Percentiles rank a stretch among this genome's conserved stretches.
Evolutionary conservation across 2,888 invertebrate species (phyloP).

Genomic region (Melanotus villosus): DNA sequence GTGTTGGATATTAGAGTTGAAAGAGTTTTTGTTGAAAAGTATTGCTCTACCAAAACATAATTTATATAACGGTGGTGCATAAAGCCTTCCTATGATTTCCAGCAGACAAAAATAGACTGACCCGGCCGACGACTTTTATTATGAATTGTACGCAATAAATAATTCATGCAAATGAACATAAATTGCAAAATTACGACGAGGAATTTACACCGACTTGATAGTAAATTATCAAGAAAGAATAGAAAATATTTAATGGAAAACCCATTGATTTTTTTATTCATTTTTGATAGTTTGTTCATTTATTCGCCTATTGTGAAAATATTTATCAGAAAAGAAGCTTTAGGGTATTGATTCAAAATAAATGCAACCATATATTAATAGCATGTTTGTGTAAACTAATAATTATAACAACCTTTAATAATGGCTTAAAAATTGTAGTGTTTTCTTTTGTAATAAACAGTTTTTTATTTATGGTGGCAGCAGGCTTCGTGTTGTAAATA

Average conservation of each 20-base stretch:
- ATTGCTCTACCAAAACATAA: too few relatives aligned
- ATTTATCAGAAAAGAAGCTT: conserved; percentile 33
- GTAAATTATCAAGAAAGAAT: conserved; percentile 20
- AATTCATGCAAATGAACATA: conserved; percentile 32
- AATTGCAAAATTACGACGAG: conserved; percentile 39
- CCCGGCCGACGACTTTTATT: conserved; percentile 65
- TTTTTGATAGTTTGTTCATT: conserved; percentile 19
- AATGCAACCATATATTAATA: conserved; percentile 32
- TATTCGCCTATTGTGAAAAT: conserved; percentile 35
- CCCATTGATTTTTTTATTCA: conserved; percentile 23
- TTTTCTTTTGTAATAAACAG: conserved; percentile 38
- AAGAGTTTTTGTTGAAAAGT: not conserved
- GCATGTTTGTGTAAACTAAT: conserved; percentile 46
- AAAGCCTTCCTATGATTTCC: conserved; percentile 60
- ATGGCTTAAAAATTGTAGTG: conserved; percentile 42
- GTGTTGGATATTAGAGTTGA: too few relatives aligned
- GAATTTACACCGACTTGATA: conserved; percentile 37
- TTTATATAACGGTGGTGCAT: conserved; percentile 48
- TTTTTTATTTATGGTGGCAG: conserved; percentile 41
- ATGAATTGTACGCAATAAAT: conserved; percentile 50
- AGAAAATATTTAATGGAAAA: too few relatives aligned
- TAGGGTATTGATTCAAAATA: conserved; percentile 29
- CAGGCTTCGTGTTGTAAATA: conserved; percentile 47
- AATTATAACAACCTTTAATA: conserved; percentile 40
- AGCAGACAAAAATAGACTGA: conserved; percentile 62